Evolutionary conservation across 1,140 invertebrate genomes (phyloP).

Genomic region (Pollicipes pollicipes): DNA sequence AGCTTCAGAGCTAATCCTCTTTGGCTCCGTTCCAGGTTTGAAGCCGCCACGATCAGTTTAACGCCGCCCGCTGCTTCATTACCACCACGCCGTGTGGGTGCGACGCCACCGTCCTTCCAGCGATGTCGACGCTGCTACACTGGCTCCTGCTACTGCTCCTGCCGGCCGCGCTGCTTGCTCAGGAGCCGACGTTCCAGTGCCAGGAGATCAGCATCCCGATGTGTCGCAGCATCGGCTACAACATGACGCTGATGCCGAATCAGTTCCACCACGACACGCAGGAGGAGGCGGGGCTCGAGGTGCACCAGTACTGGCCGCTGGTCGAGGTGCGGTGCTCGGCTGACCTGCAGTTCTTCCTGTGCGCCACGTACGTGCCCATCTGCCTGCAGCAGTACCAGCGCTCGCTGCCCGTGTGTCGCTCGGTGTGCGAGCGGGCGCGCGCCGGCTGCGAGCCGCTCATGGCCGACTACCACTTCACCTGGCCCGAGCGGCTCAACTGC

Average conservation of each 20-base stretch:
- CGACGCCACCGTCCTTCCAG: no score
- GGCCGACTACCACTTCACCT: slow-evolving; percentile 86
- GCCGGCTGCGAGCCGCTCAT: slow-evolving; percentile 87
- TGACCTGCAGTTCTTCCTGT: slow-evolving; percentile 33
- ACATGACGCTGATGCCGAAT: slow-evolving; percentile 90
- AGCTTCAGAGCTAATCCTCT: no score
- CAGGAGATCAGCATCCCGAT: slow-evolving; percentile 93
- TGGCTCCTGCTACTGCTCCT: no score
- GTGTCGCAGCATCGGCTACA: slow-evolving; percentile 90
- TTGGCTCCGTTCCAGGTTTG: no score
- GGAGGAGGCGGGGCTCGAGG: slow-evolving; percentile 68
- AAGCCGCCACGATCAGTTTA: no score
- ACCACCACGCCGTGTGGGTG: no score
- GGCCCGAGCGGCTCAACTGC: slow-evolving; percentile 91
- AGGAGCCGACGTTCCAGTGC: slow-evolving; percentile 36
- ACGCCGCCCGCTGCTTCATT: no score
- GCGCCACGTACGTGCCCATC: slow-evolving; percentile 32
- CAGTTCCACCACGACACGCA: slow-evolving; percentile 47
- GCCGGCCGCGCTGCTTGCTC: no score
- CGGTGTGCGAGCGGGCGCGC: slow-evolving; percentile 70
- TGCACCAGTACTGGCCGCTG: slow-evolving; percentile 32
- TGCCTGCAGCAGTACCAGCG: slow-evolving; percentile 22
- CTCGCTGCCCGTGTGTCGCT: slow-evolving; percentile 28
- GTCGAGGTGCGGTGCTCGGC: slow-evolving; percentile 29
- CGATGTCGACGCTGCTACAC: no score